Conservation (phyloP, 2,797 vertebrate species). For the Anguilla obscura region DNA sequence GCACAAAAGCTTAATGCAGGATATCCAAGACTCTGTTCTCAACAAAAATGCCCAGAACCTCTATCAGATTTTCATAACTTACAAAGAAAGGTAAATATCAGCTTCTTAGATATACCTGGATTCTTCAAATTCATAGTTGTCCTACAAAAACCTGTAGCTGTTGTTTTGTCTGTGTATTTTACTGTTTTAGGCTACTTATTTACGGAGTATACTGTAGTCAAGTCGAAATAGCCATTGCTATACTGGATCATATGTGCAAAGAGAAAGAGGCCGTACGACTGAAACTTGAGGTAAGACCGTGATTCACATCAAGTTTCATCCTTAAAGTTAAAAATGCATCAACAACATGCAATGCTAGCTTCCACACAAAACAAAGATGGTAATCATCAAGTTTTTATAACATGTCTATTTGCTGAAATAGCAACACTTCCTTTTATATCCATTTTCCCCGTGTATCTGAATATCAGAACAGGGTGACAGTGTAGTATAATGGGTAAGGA, state of each 20-base stretch:
- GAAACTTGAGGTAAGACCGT: constrained; percentile 79
- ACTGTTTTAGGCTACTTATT: constrained; percentile 77
- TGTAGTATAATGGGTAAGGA: too few relatives aligned
- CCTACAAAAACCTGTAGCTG: neutral
- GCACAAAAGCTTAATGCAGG: constrained; percentile 83
- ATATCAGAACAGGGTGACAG: too few relatives aligned
- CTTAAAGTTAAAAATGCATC: neutral
- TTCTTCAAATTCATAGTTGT: neutral
- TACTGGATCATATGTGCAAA: constrained; percentile 87
- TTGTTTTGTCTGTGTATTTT: neutral
- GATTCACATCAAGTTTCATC: neutral
- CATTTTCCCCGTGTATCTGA: too few relatives aligned
- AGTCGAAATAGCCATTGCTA: constrained; percentile 85
- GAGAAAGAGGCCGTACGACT: constrained; percentile 89
- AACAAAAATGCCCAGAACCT: constrained; percentile 88
- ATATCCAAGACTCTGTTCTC: constrained; percentile 85
- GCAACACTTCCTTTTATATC: too few relatives aligned
- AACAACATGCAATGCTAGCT: neutral
- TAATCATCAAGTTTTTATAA: too few relatives aligned
- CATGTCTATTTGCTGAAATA: too few relatives aligned
- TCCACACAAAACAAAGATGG: too few relatives aligned
- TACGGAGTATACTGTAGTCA: constrained; percentile 92
- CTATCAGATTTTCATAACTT: constrained; percentile 87
- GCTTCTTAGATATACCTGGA: neutral
- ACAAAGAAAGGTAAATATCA: constrained; percentile 85